Percentiles rank a stretch among this genome's conserved stretches.
Evolutionary conservation across 2,888 invertebrate species (phyloP).

Genomic region (Dastarcus helophoroides): DNA sequence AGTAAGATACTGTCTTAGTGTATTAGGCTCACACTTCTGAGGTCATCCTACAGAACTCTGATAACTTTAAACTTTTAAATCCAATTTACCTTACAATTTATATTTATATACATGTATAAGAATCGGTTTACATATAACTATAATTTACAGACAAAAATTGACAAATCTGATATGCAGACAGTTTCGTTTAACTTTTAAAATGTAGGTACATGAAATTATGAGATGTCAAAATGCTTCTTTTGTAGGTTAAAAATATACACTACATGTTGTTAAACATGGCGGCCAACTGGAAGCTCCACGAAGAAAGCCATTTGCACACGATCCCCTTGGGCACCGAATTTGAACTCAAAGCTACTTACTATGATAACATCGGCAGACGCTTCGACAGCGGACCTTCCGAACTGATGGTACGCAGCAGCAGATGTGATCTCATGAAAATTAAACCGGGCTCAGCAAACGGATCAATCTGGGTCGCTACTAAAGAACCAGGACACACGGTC

Average conservation of each 20-base stretch:
- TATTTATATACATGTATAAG: too few species aligned
- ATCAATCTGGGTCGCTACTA: constrained; percentile 37
- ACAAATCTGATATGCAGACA: not conserved
- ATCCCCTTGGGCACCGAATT: constrained; percentile 44
- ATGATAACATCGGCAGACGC: constrained; percentile 43
- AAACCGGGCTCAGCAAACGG: constrained; percentile 38
- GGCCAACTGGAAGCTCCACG: constrained; percentile 29
- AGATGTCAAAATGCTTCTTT: constrained; percentile 4
- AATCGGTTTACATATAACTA: not conserved
- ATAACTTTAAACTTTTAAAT: too few species aligned
- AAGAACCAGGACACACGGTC: constrained; percentile 40
- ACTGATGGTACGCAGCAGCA: constrained; percentile 40
- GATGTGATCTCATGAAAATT: constrained; percentile 35
- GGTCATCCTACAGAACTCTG: too few species aligned
- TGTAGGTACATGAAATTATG: not conserved
- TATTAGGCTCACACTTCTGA: too few species aligned
- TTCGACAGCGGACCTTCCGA: constrained; percentile 42
- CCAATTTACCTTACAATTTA: too few species aligned
- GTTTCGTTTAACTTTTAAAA: not conserved
- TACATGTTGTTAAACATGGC: constrained; percentile 35
- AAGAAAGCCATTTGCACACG: constrained; percentile 19
- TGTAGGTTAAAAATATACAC: constrained; percentile 36
- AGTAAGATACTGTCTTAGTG: too few species aligned
- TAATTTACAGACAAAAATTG: not conserved
- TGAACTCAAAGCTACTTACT: constrained; percentile 39